These are phyloP conservation scores for Trichechus manatus DNA, from an alignment of 2,113 vertebrate genomes.

Conservation along the genomic window DNA sequence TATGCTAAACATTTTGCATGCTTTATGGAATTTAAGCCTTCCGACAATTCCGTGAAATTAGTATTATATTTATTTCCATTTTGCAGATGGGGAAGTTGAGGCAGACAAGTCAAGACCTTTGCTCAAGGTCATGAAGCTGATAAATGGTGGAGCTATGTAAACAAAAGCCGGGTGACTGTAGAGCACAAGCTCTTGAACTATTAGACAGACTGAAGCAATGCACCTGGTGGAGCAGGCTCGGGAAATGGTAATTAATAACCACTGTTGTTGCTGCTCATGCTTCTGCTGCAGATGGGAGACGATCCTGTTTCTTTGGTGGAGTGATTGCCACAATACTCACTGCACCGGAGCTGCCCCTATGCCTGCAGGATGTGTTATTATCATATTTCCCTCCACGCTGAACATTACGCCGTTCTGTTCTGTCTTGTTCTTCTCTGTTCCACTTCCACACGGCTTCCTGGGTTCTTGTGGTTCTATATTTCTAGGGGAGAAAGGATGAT, in stretches of 20 bases:
- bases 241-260: not conserved
- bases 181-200: not conserved
- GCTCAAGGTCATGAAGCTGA: not conserved
- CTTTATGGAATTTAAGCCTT: not conserved
- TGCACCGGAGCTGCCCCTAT: not conserved
- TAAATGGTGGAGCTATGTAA: not conserved
- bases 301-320: fast-evolving
- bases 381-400: not conserved
- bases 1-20: not conserved
- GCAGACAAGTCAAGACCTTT: conserved; percentile 13
- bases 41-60: not conserved
- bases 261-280: too few species aligned
- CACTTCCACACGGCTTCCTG: not conserved
- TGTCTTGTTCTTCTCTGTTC: not conserved
- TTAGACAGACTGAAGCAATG: not conserved
- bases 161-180: not conserved
- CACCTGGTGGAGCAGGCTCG: too few species aligned
- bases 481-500: not conserved
- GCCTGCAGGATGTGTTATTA: not conserved
- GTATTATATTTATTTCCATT: conserved; percentile 19
- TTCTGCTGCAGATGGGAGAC: not conserved
- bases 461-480: conserved; percentile 1
- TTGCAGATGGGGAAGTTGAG: conserved; percentile 8
- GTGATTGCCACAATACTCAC: not conserved
- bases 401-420: not conserved